phyloP scores from a whole-genome alignment of 2,888 invertebrate species.

The Orchesella flavescens region DNA sequence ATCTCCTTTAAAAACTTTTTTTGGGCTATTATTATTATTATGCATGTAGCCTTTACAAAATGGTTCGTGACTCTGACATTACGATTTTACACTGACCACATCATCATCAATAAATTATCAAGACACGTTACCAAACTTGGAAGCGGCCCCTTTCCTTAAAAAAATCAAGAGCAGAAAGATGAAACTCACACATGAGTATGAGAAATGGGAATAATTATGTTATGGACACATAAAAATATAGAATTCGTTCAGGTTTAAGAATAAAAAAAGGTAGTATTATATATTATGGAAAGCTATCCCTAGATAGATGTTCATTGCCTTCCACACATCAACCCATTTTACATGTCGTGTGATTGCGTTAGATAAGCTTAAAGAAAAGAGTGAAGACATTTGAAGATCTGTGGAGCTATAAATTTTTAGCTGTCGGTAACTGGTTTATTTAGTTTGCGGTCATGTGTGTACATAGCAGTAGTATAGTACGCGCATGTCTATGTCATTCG shows the following conservation, averaged over 20 bases:
- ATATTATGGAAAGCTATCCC: no score
- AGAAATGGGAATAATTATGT: no score
- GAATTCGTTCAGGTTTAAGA: no score
- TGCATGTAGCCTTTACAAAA: conserved; percentile 10
- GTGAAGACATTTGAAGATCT: background rate
- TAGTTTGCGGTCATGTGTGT: no score
- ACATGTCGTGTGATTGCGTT: no score
- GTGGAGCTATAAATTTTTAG: background rate
- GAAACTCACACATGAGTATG: conserved; percentile 1
- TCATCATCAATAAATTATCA: background rate
- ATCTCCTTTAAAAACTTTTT: background rate
- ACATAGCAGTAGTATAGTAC: no score
- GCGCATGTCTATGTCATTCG: no score
- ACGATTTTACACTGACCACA: conserved; percentile 12
- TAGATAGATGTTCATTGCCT: no score
- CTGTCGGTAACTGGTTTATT: background rate
- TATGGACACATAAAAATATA: no score
- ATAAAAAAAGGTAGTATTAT: no score
- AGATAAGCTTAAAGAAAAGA: no score
- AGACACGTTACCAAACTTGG: conserved; percentile 18
- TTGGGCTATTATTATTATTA: background rate
- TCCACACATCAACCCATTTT: no score
- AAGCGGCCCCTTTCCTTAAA: conserved; percentile 5
- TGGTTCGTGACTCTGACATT: conserved; percentile 54
- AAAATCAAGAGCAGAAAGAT: background rate